Evolutionary conservation across 2,797 vertebrate species (phyloP).

Genomic region (Micromesistius poutassou): DNA sequence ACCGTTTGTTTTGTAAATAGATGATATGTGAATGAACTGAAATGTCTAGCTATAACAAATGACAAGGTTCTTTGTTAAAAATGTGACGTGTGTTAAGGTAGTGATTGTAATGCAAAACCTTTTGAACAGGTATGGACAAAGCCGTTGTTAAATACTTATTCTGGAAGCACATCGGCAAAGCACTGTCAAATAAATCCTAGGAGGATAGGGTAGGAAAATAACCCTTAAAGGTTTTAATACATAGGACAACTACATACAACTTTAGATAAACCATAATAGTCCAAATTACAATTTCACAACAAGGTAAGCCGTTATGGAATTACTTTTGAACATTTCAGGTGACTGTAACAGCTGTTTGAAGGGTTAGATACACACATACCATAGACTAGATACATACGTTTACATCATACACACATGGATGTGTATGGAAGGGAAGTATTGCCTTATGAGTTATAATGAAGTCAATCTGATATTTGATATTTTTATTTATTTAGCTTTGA

Average conservation of each 20-base stretch:
- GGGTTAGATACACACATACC: too few relatives aligned
- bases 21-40: conserved; percentile 6
- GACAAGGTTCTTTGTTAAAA: neutral
- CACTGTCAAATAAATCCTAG: neutral
- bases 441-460: conserved; percentile 24
- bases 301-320: conserved; percentile 1
- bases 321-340: neutral
- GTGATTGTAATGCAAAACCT: neutral
- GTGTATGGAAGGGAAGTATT: conserved; percentile 15
- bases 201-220: too few relatives aligned
- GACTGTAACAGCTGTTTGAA: conserved; percentile 14
- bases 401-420: conserved; percentile 23
- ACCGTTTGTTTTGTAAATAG: conserved; percentile 37
- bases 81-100: neutral
- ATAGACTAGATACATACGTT: conserved; percentile 21
- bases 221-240: too few relatives aligned
- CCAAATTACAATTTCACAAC: neutral
- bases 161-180: neutral
- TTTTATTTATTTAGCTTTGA: conserved; percentile 11
- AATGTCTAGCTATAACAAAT: neutral
- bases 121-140: neutral
- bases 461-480: conserved; percentile 32
- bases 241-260: neutral
- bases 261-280: neutral
- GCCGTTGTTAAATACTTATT: neutral